Percentiles rank a stretch among this genome's conserved stretches.
Conservation (phyloP, 2,888 invertebrate genomes). For the Trachelus troglodyta region DNA sequence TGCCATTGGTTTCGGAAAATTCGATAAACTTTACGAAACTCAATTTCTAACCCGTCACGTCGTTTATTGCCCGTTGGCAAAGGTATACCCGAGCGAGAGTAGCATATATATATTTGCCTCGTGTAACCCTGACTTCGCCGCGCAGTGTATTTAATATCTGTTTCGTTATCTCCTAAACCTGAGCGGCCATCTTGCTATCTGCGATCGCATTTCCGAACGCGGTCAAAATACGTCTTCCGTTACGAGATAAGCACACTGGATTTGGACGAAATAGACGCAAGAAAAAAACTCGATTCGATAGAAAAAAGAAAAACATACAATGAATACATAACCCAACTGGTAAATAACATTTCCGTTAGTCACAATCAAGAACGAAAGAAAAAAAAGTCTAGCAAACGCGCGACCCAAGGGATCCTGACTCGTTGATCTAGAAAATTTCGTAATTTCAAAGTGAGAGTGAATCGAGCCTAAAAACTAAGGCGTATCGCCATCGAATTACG, state of each 20-base stretch:
- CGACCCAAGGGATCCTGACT: background rate
- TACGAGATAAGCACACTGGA: background rate
- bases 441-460: background rate
- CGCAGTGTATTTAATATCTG: constrained; percentile 36
- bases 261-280: background rate
- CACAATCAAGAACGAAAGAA: background rate
- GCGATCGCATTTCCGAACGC: constrained; percentile 24
- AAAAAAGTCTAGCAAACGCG: background rate
- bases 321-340: background rate
- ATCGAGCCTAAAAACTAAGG: background rate
- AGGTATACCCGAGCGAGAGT: background rate
- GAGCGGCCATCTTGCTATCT: constrained; percentile 33
- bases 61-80: background rate
- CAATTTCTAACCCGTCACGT: background rate
- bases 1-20: background rate
- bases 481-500: background rate
- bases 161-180: constrained; percentile 37
- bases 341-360: background rate
- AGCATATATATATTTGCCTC: constrained; percentile 12
- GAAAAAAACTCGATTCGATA: background rate
- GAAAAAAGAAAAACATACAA: background rate
- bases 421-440: background rate
- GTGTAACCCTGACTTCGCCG: constrained; percentile 19
- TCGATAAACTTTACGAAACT: background rate
- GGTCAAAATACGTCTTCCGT: constrained; percentile 9